phyloP scores from a whole-genome alignment of 2,797 vertebrate genomes.

The Synaphobranchus kaupii region DNA sequence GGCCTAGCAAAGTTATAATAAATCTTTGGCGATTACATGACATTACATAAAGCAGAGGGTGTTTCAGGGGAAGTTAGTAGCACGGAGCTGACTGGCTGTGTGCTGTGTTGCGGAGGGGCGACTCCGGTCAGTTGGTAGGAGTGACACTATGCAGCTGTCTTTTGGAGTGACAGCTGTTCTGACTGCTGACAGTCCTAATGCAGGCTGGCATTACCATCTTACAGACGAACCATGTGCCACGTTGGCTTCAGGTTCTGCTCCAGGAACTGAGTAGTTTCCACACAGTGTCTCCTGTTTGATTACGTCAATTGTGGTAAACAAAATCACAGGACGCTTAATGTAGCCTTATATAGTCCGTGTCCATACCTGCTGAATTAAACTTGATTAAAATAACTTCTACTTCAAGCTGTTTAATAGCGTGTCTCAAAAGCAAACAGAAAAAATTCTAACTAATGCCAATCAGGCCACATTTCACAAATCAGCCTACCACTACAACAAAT shows the following conservation, averaged over 20 bases:
- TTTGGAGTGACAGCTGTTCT: neutral
- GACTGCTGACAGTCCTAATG: neutral
- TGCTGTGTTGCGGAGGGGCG: neutral
- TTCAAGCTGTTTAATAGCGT: neutral
- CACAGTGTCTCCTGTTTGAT: neutral
- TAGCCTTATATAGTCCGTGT: neutral
- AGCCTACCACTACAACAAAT: neutral
- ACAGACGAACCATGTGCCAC: neutral
- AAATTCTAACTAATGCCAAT: neutral
- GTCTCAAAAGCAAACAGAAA: neutral
- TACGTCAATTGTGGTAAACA: slow-evolving; percentile 5
- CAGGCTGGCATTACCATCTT: neutral
- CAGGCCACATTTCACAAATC: neutral
- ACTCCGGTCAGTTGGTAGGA: neutral
- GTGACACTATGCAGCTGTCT: neutral
- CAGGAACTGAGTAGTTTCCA: neutral
- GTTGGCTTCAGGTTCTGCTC: neutral
- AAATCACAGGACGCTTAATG: neutral
- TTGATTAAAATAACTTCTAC: neutral
- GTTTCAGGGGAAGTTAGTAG: neutral
- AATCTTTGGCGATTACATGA: neutral
- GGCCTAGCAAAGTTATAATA: neutral
- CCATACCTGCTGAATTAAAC: neutral
- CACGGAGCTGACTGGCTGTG: neutral
- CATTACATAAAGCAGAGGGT: neutral